phyloP scores from a whole-genome alignment of 2,797 vertebrate genomes.

The Xenentodon cancila region DNA sequence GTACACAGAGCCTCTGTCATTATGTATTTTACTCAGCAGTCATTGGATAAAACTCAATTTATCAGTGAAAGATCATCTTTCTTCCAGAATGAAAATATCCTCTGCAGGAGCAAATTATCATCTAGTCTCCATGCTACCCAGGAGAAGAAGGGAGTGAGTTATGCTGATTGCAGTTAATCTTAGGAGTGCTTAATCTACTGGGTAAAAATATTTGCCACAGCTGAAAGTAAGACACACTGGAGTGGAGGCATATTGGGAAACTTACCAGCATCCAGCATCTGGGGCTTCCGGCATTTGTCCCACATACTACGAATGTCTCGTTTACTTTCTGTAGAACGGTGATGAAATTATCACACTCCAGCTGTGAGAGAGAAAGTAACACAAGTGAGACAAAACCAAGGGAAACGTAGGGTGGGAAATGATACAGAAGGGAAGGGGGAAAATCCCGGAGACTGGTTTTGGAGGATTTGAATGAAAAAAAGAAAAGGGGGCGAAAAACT shows the following conservation, averaged over 20 bases:
- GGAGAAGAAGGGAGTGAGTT: constrained; percentile 16
- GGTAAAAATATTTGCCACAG: constrained; percentile 11
- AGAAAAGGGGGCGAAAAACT: too few relatives aligned
- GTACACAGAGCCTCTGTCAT: background rate
- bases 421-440: constrained; percentile 9
- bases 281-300: constrained; percentile 83
- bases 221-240: constrained; percentile 5
- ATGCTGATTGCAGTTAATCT: constrained; percentile 25
- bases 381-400: constrained; percentile 9
- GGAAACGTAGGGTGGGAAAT: constrained; percentile 24
- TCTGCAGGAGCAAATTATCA: constrained; percentile 26
- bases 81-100: constrained; percentile 21
- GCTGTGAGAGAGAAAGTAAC: constrained; percentile 56
- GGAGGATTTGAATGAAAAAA: too few relatives aligned
- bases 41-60: constrained; percentile 5
- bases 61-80: background rate
- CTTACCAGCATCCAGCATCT: constrained; percentile 87
- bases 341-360: constrained; percentile 87
- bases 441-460: too few relatives aligned
- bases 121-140: constrained; percentile 5
- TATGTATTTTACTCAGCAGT: background rate
- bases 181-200: constrained; percentile 9
- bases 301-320: constrained; percentile 81
- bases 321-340: constrained; percentile 86
- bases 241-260: too few relatives aligned